Conservation (phyloP, 2,888 invertebrate species). For the Myopa tessellatipennis region DNA sequence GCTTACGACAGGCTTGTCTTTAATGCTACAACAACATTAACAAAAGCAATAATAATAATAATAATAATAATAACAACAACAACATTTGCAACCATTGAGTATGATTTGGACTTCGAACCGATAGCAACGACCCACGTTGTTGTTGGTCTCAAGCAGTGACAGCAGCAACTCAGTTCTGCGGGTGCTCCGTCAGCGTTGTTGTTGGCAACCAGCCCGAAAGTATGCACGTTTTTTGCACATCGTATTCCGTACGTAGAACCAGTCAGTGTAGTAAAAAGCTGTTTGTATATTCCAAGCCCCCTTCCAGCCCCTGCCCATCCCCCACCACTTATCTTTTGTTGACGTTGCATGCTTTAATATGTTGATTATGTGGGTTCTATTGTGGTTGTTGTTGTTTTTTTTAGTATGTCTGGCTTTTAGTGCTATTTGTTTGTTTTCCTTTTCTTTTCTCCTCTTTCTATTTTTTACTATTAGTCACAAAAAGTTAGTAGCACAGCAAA, state of each 20-base stretch:
- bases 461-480: not conserved
- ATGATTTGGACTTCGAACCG: slow-evolving; percentile 20
- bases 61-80: slow-evolving; percentile 14
- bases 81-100: not conserved
- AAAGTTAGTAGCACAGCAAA: no score
- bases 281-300: no score
- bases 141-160: slow-evolving; percentile 2
- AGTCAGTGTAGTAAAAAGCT: no score
- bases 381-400: not conserved
- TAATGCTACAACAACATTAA: slow-evolving; percentile 24
- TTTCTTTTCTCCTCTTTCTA: slow-evolving; percentile 10
- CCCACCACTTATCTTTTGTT: not conserved
- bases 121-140: not conserved
- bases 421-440: slow-evolving; percentile 15
- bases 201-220: slow-evolving; percentile 35
- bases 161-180: not conserved
- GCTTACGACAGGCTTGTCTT: slow-evolving; percentile 5
- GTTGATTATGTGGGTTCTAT: slow-evolving; percentile 4
- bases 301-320: no score
- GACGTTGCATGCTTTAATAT: slow-evolving; percentile 32
- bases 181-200: slow-evolving; percentile 5
- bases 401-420: slow-evolving; percentile 29
- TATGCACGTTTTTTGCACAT: slow-evolving; percentile 35
- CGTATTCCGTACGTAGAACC: slow-evolving; percentile 6
- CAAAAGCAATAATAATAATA: not conserved